Conservation (phyloP, 2,797 vertebrate species). For the Cyclura pinguis region DNA sequence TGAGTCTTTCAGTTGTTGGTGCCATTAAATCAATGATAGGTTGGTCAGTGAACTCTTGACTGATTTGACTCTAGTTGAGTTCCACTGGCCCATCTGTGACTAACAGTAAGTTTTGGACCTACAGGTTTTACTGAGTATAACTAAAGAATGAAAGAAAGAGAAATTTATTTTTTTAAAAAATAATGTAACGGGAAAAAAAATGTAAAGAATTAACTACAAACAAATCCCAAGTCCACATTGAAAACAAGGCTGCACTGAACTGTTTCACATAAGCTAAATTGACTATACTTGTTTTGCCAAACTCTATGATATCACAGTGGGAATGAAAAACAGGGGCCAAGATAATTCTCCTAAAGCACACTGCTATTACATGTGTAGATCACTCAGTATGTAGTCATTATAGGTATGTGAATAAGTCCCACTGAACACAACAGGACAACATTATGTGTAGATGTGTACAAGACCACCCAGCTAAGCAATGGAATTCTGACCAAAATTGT, state of each 20-base stretch:
- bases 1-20: not conserved
- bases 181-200: not conserved
- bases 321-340: not conserved
- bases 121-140: not conserved
- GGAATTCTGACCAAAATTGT: constrained; percentile 30
- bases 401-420: not conserved
- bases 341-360: constrained; percentile 13
- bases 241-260: not conserved
- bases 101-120: not conserved
- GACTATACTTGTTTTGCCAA: not conserved
- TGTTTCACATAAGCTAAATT: not conserved
- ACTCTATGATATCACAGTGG: not conserved
- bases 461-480: not conserved
- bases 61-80: too few species aligned
- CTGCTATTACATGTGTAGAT: not conserved
- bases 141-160: not conserved
- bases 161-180: not conserved
- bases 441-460: not conserved
- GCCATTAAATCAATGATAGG: too few species aligned
- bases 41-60: too few species aligned
- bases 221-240: not conserved
- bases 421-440: not conserved
- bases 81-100: too few species aligned
- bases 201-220: not conserved
- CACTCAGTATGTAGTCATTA: not conserved